Base-by-base conservation (phyloP, 2,113 vertebrate genomes). In the Irena cyanogastra region DNA sequence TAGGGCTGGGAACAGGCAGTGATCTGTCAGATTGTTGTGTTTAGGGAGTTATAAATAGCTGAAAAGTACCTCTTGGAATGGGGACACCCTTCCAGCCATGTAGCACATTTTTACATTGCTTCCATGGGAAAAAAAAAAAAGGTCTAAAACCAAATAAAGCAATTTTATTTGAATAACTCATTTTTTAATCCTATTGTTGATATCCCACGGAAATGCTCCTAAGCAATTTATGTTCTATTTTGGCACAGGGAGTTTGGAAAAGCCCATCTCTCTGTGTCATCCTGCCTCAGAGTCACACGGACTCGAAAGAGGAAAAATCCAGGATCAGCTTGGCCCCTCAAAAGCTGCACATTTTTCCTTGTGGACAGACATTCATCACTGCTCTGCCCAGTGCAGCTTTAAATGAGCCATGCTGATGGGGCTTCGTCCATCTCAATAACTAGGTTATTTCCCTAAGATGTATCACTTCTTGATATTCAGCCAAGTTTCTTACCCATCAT, bases 401-500 rank as follows among this genome's bases (percentile, higher is more conserved):
- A 93, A 96, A 95, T 35, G 44, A 96, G 60, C 71, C 77, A 82
- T 35, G 1, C 0, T 79, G 89, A 93, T 82, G 65, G 49, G 66
- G 37, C 31, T 89, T 69, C 13, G 54, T 74, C 91, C 88, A 90
- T 60, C 88, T 90, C 83, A 64, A 45, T 94, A 95, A 82, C 60
- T 39, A 89, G 86, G 86, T 87, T 96, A 82, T 95, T 90, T 92
- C 86, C 59, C 77, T 61, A 72, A 93, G 86, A 92, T 90, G 72
- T 87, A 94, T 95, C 80, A 79, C 72, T 61, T 70, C 87, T 88
- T 96, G 93, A 61, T 65, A 60, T 68, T 76, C 94, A 76, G 94
- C 96, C 96, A 97, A 82, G 57, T 87, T 96, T 87, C 90, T 78
- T 89, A 89, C 61, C 72, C 94, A 82, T 94, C 90, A 84, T 96